Evolutionary conservation across 2,113 vertebrate species (phyloP).

Genomic region (Zosterops lateralis): DNA sequence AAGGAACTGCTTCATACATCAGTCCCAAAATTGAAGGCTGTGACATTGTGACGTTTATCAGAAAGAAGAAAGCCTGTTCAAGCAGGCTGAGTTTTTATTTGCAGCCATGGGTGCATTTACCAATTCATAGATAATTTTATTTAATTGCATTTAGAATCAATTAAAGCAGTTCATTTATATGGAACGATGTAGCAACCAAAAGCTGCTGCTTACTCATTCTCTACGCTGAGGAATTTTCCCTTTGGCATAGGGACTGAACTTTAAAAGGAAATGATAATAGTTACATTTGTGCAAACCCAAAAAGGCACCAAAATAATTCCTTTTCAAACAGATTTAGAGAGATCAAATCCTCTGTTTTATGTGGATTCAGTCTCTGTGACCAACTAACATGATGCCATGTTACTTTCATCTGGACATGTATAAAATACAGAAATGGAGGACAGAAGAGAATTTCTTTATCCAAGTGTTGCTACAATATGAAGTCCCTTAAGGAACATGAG

Average conservation of each 20-base stretch:
- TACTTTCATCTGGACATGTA: neutral
- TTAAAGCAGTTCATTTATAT: neutral
- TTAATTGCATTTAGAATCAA: conserved; percentile 27
- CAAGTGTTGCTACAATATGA: neutral
- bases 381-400: fast-evolving
- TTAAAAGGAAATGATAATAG: neutral
- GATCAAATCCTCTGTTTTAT: neutral
- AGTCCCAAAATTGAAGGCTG: neutral
- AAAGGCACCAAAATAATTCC: neutral
- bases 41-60: neutral
- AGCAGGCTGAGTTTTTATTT: neutral
- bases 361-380: neutral
- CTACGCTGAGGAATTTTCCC: neutral
- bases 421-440: neutral
- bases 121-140: neutral
- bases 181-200: neutral
- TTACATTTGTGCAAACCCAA: neutral
- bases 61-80: neutral
- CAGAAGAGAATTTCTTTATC: neutral
- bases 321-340: neutral
- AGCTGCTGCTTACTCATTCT: neutral
- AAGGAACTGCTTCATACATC: neutral
- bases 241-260: neutral
- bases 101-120: neutral
- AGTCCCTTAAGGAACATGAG: neutral